Base-by-base conservation (phyloP, 37 sponge, comb jelly and placozoan genomes). In the Theonella swinhoei region DNA sequence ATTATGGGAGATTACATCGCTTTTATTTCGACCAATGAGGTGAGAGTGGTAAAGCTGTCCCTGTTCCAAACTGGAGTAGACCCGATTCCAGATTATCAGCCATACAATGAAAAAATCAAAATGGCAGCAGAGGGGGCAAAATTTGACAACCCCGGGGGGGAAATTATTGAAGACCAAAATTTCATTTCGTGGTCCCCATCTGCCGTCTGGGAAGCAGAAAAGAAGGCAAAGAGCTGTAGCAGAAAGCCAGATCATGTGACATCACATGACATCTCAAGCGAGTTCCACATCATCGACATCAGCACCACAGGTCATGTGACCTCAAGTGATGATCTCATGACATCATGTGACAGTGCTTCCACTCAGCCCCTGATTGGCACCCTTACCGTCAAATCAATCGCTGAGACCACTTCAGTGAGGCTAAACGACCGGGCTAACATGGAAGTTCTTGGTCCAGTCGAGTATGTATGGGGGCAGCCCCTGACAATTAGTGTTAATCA, bases 361-460 rank as follows among this genome's bases (percentile, higher is more conserved):
- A n/a, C n/a, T n/a, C n/a, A n/a, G n/a, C 75, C 87, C 3, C 9
- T 42, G 40, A 38, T 88, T 34, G 89, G 78, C 22, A 83, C 83
- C 7, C 34, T 88, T 17, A 25, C 61, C n/a, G 62, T 88, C 23
- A 76, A 69, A 17, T 42, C 77, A 3, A 72, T 88, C 2, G 8
- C 73, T 8, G 20, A 38, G n/a, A 64, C 83, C 0, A 80, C 70
- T 3, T 42, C 64, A 0, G 25, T 14, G 29, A 70, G 71, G 36
- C 22, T 19, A 26, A 28, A 34, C 14, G 80, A 79, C 41, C 58
- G 64, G 19, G 61, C 61, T 17, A 25, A 39, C 0, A n/a, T 79
- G 34, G 90, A 89, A 39, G 80, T 84, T 17, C 33, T 89, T 43
- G 90, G 90, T 11, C 90, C 90, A 5, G 80, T 79, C 42, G 85